Conservation (phyloP, 2,113 vertebrate species). For the Gnathonemus longibarbis region DNA sequence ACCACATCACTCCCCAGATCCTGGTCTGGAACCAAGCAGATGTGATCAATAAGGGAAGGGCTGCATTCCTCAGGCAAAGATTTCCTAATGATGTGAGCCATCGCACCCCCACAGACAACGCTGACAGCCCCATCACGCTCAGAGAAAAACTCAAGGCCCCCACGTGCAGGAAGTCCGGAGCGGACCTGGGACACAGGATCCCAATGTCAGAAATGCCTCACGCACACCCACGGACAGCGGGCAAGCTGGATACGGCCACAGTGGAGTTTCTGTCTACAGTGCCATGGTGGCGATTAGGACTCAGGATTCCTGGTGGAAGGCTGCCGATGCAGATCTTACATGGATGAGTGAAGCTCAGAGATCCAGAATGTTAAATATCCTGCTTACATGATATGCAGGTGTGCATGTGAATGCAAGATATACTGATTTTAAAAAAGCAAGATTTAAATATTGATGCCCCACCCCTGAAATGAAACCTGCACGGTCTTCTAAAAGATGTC, state of each 20-base stretch:
- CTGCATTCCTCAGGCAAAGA: constrained; percentile 7
- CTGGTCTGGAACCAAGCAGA: neutral
- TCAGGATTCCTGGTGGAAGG: neutral
- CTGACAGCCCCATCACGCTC: neutral
- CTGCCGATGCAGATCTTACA: neutral
- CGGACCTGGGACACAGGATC: neutral
- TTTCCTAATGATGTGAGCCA: constrained; percentile 14
- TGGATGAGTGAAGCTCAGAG: neutral
- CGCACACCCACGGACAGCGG: neutral
- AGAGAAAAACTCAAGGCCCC: constrained; percentile 3
- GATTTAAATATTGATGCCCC: neutral
- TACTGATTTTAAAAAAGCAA: neutral
- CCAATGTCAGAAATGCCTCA: neutral
- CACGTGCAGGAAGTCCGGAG: neutral
- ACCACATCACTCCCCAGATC: neutral
- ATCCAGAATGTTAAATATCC: neutral
- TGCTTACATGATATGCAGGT: neutral
- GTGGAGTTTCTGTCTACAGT: neutral
- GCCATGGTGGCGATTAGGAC: neutral
- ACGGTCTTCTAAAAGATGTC: neutral
- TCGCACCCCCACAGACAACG: neutral
- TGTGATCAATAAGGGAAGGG: constrained; percentile 11
- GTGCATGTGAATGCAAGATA: neutral
- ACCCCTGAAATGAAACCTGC: neutral
- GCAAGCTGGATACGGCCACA: neutral